phyloP scores from a whole-genome alignment of 2,888 invertebrate genomes.

The Amblyjoppa proteus region DNA sequence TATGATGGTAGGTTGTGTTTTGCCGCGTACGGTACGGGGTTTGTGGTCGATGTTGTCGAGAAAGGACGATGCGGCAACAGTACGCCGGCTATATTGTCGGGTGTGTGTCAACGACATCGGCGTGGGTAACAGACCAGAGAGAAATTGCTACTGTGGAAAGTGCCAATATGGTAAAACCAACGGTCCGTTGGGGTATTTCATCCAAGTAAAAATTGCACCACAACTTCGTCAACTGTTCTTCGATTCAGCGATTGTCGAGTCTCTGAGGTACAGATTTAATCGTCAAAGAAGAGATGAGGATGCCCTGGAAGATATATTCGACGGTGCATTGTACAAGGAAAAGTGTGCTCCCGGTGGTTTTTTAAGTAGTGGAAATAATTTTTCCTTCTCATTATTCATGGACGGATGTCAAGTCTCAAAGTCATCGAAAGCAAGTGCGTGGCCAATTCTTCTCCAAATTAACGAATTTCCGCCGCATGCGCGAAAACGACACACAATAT shows the following conservation, averaged over 20 bases:
- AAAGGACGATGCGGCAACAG: slow-evolving; percentile 3
- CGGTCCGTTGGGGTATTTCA: slow-evolving; percentile 24
- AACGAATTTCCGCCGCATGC: slow-evolving; percentile 64
- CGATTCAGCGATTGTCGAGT: slow-evolving; percentile 21
- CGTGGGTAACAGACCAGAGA: not conserved
- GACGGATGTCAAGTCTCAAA: slow-evolving; percentile 42
- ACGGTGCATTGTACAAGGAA: slow-evolving; percentile 27
- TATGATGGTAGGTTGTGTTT: not conserved
- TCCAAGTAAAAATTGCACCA: slow-evolving; percentile 26
- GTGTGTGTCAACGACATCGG: slow-evolving; percentile 3
- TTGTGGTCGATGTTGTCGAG: slow-evolving; percentile 16
- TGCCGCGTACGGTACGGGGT: not conserved
- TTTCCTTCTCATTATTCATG: slow-evolving; percentile 41
- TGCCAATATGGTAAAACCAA: not conserved
- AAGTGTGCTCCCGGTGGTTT: slow-evolving; percentile 42
- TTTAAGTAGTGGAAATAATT: slow-evolving; percentile 41
- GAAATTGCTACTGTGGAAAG: not conserved
- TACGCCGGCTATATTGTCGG: not conserved
- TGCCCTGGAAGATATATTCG: slow-evolving; percentile 46
- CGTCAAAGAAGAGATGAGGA: slow-evolving; percentile 38
- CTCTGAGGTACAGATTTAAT: slow-evolving; percentile 41
- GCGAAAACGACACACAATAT: slow-evolving; percentile 51
- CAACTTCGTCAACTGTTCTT: slow-evolving; percentile 33
- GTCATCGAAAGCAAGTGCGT: slow-evolving; percentile 47
- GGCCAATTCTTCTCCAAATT: slow-evolving; percentile 55